Conservation (phyloP, 2,113 vertebrate genomes). For the Anseranas semipalmata region DNA sequence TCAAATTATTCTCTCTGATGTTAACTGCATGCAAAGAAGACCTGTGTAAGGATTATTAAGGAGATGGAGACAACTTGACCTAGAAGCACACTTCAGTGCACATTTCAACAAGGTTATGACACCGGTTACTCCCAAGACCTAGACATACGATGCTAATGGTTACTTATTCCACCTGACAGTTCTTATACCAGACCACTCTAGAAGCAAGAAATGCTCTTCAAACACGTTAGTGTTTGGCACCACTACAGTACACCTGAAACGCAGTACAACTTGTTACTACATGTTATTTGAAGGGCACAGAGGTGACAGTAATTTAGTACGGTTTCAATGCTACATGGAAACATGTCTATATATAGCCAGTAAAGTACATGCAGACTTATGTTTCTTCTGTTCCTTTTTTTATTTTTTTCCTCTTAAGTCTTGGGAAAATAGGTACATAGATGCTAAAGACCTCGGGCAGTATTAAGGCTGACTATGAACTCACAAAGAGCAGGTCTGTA, state of each 20-base stretch:
- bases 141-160: rapidly evolving
- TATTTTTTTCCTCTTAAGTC: neutral
- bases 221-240: neutral
- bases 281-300: neutral
- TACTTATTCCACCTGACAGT: neutral
- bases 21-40: neutral
- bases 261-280: neutral
- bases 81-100: neutral
- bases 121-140: neutral
- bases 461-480: neutral
- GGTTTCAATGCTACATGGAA: neutral
- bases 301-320: neutral
- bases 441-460: neutral
- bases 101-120: neutral
- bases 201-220: neutral
- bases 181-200: neutral
- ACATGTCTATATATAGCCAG: neutral
- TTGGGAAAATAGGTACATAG: neutral
- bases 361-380: neutral
- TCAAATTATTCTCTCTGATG: neutral
- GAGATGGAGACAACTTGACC: neutral
- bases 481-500: neutral
- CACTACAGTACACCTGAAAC: neutral
- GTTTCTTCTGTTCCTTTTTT: neutral
- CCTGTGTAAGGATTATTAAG: neutral